Percentiles rank a stretch among this genome's conserved stretches.
Conservation (phyloP, 2,113 vertebrate genomes). For the Bagarius yarrelli region DNA sequence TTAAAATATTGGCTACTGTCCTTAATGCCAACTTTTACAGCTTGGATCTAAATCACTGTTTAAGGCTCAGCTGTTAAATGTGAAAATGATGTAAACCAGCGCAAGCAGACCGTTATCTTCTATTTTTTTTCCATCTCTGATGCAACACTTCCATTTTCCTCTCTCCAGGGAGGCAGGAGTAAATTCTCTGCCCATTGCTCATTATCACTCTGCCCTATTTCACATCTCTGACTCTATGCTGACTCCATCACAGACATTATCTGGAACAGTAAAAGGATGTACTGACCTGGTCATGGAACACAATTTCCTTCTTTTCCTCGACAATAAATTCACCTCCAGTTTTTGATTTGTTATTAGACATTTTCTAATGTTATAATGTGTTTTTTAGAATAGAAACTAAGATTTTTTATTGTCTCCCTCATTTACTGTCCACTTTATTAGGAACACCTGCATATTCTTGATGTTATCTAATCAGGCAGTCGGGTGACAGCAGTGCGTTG, state of each 20-base stretch:
- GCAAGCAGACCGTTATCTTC: constrained; percentile 39
- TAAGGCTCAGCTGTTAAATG: constrained; percentile 2
- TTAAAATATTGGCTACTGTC: not conserved
- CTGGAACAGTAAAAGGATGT: not conserved
- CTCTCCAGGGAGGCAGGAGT: constrained; percentile 33
- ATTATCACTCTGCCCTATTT: constrained; percentile 38
- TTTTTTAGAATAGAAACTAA: too few species aligned
- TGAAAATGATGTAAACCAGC: constrained; percentile 56
- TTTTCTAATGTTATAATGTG: not conserved
- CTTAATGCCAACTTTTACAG: not conserved
- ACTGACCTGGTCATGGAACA: not conserved
- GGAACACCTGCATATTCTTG: not conserved
- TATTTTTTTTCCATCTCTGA: constrained; percentile 39
- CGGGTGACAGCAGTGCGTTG: not conserved
- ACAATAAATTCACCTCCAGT: not conserved
- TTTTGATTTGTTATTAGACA: not conserved
- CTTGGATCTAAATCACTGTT: not conserved
- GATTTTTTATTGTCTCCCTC: too few species aligned
- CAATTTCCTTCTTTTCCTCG: not conserved
- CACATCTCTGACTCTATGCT: constrained; percentile 21
- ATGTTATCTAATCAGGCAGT: not conserved
- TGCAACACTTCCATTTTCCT: constrained; percentile 42
- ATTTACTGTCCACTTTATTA: not conserved
- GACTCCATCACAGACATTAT: constrained; percentile 22
- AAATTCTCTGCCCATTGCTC: constrained; percentile 21